A percentile compares a stretch with the other conserved stretches of the same genome.
Evolutionary conservation across 64 coral and sea anemone species (phyloP).

Genomic region (Anthopleura sola): DNA sequence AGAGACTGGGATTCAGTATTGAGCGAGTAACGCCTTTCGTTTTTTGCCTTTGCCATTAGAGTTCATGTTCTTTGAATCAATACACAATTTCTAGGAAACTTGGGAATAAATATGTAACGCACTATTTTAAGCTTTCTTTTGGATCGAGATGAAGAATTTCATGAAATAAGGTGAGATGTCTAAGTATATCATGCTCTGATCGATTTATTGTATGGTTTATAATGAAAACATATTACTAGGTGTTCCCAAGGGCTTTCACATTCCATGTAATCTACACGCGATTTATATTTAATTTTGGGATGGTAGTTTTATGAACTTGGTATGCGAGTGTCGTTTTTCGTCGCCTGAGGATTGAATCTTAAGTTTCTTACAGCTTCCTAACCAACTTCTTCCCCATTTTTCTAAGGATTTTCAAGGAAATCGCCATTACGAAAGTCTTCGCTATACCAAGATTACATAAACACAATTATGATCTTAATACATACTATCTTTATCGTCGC

Average conservation of each 20-base stretch:
- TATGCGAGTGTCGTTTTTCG: too few species aligned
- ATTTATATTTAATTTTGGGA: too few species aligned
- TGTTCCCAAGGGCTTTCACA: not conserved
- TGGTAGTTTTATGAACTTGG: too few species aligned
- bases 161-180: not conserved
- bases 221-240: not conserved
- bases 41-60: not conserved
- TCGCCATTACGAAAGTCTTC: too few species aligned
- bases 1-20: not conserved
- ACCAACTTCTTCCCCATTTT: too few species aligned
- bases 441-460: too few species aligned
- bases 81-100: not conserved
- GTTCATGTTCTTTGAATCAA: not conserved
- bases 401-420: too few species aligned
- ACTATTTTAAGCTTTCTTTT: not conserved
- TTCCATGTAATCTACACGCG: not conserved
- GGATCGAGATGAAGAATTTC: not conserved
- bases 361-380: too few species aligned
- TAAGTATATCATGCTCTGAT: not conserved
- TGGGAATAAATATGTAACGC: not conserved
- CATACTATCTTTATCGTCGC: too few species aligned
- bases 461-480: too few species aligned
- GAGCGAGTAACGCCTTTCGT: not conserved
- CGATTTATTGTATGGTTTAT: not conserved
- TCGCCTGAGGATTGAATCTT: too few species aligned